Evolutionary conservation across 2,888 invertebrate genomes (phyloP).

Genomic region (Conops quadrifasciatus): DNA sequence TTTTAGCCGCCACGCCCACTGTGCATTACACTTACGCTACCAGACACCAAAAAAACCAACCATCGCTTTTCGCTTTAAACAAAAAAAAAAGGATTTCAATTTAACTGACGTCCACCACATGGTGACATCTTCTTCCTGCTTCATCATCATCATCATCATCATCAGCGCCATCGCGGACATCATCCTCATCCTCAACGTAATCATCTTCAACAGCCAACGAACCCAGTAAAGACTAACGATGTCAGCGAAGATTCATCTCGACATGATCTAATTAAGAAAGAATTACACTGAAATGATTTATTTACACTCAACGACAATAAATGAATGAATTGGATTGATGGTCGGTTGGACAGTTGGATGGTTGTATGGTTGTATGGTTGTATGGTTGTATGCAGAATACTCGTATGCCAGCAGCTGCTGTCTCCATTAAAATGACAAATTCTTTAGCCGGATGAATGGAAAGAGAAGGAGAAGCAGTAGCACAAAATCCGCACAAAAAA

Average conservation of each 20-base stretch:
- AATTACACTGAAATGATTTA: conserved; percentile 45
- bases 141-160: not conserved
- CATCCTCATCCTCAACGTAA: not conserved
- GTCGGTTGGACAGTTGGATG: conserved; percentile 1
- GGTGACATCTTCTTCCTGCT: not conserved
- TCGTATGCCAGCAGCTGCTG: conserved; percentile 15
- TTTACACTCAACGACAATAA: conserved; percentile 21
- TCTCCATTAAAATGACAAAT: conserved; percentile 43
- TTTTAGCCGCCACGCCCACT: too few species aligned
- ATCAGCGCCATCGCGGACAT: not conserved
- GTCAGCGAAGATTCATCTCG: conserved; percentile 35
- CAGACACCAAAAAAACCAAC: not conserved
- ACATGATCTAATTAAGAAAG: conserved; percentile 50
- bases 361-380: not conserved
- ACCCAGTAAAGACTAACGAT: not conserved
- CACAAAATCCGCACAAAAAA: not conserved
- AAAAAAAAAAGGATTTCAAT: conserved; percentile 54
- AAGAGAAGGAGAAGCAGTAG: not conserved
- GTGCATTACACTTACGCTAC: too few species aligned
- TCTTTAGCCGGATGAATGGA: conserved; percentile 8
- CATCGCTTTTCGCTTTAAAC: too few species aligned
- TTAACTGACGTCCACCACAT: conserved; percentile 55
- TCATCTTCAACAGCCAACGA: not conserved
- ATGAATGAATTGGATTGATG: not conserved
- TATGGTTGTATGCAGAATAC: not conserved